These are phyloP conservation scores for Chaenocephalus aceratus DNA, from an alignment of 2,113 vertebrate species.

Conservation along the genomic window DNA sequence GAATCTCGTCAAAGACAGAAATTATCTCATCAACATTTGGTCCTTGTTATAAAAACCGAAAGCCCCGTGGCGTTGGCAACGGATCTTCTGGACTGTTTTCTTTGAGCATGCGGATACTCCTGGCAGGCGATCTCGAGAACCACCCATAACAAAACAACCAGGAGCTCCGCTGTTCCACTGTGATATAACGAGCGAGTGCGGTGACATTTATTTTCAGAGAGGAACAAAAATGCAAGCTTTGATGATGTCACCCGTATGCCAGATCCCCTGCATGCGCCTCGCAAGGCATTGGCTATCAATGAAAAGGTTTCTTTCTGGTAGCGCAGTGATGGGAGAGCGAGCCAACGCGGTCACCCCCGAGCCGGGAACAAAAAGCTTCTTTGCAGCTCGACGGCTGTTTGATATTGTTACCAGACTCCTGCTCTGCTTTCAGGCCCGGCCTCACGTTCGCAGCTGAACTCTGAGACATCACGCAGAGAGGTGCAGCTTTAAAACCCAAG, in stretches of 20 bases:
- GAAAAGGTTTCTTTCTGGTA: slow-evolving; percentile 60
- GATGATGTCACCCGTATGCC: slow-evolving; percentile 63
- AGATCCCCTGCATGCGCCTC: slow-evolving; percentile 55
- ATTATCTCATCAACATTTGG: slow-evolving; percentile 73
- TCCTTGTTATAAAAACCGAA: slow-evolving; percentile 62
- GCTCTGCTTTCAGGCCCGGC: slow-evolving; percentile 50
- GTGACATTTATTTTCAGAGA: slow-evolving; percentile 64
- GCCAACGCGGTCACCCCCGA: slow-evolving; percentile 63
- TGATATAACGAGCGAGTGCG: slow-evolving; percentile 38
- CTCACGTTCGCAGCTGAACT: slow-evolving; percentile 47
- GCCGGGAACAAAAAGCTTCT: slow-evolving; percentile 58
- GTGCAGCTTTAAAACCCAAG: slow-evolving; percentile 39
- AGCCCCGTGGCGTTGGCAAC: slow-evolving; percentile 41
- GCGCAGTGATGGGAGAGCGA: slow-evolving; percentile 35
- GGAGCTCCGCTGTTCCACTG: slow-evolving; percentile 43
- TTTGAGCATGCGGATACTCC: slow-evolving; percentile 42
- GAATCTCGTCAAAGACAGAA: slow-evolving; percentile 52
- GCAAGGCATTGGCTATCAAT: slow-evolving; percentile 48
- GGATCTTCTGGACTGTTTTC: slow-evolving; percentile 43
- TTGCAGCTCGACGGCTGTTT: slow-evolving; percentile 54
- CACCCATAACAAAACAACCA: slow-evolving; percentile 69
- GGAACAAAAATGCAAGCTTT: slow-evolving; percentile 57
- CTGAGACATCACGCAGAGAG: slow-evolving; percentile 36
- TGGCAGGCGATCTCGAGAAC: slow-evolving; percentile 62
- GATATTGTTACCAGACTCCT: slow-evolving; percentile 75